Conservation (phyloP, 2,888 invertebrate species). For the Vannuccia rotundouncinata region DNA sequence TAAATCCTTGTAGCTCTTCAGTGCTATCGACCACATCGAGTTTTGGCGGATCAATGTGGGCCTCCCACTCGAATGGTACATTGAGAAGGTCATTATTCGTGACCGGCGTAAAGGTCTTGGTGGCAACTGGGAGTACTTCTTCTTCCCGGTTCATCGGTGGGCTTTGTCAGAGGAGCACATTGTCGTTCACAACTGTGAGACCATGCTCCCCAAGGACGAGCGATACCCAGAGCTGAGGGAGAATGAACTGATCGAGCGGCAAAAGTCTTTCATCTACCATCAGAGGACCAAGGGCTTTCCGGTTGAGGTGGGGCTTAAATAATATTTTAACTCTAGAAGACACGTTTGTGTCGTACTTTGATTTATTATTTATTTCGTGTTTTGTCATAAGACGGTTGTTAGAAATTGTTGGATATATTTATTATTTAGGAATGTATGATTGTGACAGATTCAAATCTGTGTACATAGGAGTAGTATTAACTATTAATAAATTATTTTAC, state of each 20-base stretch:
- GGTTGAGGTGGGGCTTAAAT: conserved; percentile 46
- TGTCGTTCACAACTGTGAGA: conserved; percentile 52
- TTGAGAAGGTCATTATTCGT: conserved; percentile 45
- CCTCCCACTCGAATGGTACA: conserved; percentile 54
- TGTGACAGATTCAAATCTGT: no score
- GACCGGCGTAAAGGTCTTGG: conserved; percentile 45
- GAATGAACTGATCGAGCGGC: conserved; percentile 52
- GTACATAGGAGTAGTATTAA: no score
- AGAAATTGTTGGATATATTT: no score
- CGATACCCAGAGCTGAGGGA: conserved; percentile 49
- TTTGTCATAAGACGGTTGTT: no score
- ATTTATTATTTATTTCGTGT: no score
- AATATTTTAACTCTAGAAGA: no score
- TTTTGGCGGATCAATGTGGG: conserved; percentile 55
- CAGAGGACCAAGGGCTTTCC: conserved; percentile 45
- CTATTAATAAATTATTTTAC: no score
- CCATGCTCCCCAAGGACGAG: conserved; percentile 55
- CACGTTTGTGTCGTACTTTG: no score
- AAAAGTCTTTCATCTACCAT: conserved; percentile 46
- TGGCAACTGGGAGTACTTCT: conserved; percentile 44
- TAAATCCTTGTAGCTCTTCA: no score
- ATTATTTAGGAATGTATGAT: no score
- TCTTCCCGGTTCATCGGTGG: conserved; percentile 57
- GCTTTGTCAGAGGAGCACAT: conserved; percentile 52
- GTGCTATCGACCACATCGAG: conserved; percentile 47